phyloP scores from a whole-genome alignment of 2,888 invertebrate genomes.

The Trichopoda pennipes region DNA sequence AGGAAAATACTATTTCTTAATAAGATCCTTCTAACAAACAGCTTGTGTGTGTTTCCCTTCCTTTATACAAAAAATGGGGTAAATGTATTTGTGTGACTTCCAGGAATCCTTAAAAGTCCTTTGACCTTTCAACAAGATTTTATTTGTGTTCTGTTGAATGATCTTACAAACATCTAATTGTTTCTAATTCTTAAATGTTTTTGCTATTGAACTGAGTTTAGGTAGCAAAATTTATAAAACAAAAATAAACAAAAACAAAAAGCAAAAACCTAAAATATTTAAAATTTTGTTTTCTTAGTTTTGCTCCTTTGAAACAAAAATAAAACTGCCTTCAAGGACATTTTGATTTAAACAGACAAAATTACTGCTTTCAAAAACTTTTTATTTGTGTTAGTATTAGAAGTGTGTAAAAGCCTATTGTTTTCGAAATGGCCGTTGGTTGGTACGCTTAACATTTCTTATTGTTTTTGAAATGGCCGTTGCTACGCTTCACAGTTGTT shows the following conservation, averaged over 20 bases:
- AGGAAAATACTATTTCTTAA: not conserved
- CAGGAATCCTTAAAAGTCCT: slow-evolving; percentile 21
- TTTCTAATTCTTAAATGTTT: slow-evolving; percentile 35
- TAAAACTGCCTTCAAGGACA: slow-evolving; percentile 39
- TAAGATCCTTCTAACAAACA: slow-evolving; percentile 30
- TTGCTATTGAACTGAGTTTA: slow-evolving; percentile 2
- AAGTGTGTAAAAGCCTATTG: too few relatives aligned
- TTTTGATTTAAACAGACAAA: too few relatives aligned
- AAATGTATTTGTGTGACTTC: slow-evolving; percentile 13
- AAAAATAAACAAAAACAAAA: not conserved
- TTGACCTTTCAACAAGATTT: slow-evolving; percentile 42
- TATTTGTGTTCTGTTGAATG: not conserved
- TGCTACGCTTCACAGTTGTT: too few relatives aligned
- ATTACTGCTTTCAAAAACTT: slow-evolving; percentile 36
- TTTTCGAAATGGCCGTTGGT: too few relatives aligned
- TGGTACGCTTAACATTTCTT: too few relatives aligned
- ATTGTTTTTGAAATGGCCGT: too few relatives aligned
- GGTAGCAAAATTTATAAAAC: not conserved
- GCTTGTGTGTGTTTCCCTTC: not conserved
- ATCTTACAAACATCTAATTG: slow-evolving; percentile 40
- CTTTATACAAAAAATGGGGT: not conserved
- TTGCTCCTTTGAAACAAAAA: slow-evolving; percentile 17
- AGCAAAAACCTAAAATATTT: too few relatives aligned
- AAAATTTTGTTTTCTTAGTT: slow-evolving; percentile 7
- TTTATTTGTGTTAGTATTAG: too few relatives aligned